Percentiles rank a stretch among this genome's conserved stretches.
These are phyloP conservation scores for Sialis fuliginosa DNA, from an alignment of 2,888 invertebrate species.

Conservation along the genomic window DNA sequence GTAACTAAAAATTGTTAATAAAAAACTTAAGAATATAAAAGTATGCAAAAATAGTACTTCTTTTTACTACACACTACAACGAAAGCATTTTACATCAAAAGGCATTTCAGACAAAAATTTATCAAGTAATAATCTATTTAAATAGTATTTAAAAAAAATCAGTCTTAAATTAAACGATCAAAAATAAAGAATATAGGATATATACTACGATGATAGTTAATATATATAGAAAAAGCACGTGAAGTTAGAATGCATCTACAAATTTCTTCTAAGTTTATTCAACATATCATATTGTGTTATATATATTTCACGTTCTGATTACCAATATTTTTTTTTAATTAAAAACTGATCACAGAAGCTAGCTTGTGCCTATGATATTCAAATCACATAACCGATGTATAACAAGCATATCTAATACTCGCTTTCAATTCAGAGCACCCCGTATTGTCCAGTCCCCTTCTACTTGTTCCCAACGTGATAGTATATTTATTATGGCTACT, in stretches of 20 bases:
- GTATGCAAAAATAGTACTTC: no score
- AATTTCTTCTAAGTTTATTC: background rate
- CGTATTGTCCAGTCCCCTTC: background rate
- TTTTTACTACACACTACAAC: no score
- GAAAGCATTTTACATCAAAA: no score
- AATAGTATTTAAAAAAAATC: background rate
- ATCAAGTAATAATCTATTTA: no score
- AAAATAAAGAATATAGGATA: background rate
- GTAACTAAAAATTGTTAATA: no score
- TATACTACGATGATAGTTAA: background rate
- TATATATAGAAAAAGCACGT: background rate
- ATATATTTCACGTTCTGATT: background rate
- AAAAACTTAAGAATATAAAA: no score
- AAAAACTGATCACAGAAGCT: conserved; percentile 27
- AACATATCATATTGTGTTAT: conserved; percentile 7
- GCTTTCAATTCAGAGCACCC: background rate
- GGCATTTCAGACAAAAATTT: no score
- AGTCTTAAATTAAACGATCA: background rate
- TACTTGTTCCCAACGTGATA: background rate
- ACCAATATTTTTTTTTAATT: background rate
- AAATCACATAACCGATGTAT: background rate
- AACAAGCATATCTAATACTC: background rate
- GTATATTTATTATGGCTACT: background rate
- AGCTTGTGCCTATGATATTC: conserved; percentile 9
- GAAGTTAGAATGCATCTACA: background rate